Conservation (phyloP, 2,113 vertebrate species). For the Hiodon alosoides region DNA sequence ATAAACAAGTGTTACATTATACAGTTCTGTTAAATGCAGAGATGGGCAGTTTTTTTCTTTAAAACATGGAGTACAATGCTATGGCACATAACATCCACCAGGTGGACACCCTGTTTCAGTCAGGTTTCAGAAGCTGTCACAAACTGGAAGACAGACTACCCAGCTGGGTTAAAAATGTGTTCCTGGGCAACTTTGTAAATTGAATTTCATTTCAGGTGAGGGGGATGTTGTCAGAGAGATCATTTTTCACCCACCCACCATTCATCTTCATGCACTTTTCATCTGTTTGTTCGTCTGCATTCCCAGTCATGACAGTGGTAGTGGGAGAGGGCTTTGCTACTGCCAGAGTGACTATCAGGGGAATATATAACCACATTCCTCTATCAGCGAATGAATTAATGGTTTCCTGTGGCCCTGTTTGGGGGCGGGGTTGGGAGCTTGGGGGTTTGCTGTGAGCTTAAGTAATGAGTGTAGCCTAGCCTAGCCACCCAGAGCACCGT, state of each 20-base stretch:
- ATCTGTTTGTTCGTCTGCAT: conserved; percentile 7
- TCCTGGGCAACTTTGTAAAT: conserved; percentile 13
- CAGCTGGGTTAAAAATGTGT: conserved; percentile 4
- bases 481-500: neutral
- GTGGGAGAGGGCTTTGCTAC: neutral
- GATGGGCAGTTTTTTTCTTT: no score
- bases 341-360: neutral
- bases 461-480: conserved; percentile 9
- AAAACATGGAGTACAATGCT: neutral
- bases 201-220: conserved; percentile 11
- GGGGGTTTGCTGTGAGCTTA: conserved; percentile 1
- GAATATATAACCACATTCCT: neutral
- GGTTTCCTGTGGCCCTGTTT: neutral
- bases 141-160: conserved; percentile 10
- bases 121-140: neutral
- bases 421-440: neutral
- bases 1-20: no score
- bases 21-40: no score
- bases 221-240: neutral
- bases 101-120: conserved; percentile 28
- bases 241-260: neutral
- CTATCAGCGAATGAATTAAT: neutral
- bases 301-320: neutral
- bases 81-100: conserved; percentile 32
- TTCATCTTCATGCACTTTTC: conserved; percentile 5